Evolutionary conservation across 2,113 vertebrate genomes (phyloP).

Genomic region (Scortum barcoo): DNA sequence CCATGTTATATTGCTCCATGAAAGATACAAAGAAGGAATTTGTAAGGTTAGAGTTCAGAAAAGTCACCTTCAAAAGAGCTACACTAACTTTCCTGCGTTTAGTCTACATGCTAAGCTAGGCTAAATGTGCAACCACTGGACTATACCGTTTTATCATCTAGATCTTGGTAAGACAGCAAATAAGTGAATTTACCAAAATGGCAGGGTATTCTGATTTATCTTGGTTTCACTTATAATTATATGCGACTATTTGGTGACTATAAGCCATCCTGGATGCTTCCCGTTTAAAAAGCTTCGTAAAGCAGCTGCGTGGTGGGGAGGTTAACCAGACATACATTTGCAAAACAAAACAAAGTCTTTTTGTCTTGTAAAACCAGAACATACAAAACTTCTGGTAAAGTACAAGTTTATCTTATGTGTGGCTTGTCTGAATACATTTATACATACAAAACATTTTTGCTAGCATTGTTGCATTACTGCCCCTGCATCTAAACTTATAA

Average conservation of each 20-base stretch:
- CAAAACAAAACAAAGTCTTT: neutral
- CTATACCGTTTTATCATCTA: neutral
- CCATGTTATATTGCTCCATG: neutral
- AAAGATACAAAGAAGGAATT: no score
- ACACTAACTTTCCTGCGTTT: neutral
- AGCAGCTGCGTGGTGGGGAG: neutral
- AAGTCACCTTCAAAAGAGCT: neutral
- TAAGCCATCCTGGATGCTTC: neutral
- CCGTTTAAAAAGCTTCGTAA: slow-evolving; percentile 4
- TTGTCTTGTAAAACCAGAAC: neutral
- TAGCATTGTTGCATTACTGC: neutral
- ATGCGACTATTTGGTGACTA: neutral
- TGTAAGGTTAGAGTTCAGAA: neutral
- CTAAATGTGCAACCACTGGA: neutral
- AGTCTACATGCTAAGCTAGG: neutral
- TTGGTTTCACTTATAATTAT: neutral
- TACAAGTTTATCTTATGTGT: neutral
- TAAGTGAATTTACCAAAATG: slow-evolving; percentile 14
- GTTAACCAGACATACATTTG: neutral
- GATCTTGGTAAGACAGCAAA: neutral
- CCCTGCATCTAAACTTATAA: neutral
- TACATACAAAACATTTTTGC: no score
- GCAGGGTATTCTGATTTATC: neutral
- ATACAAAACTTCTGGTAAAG: neutral
- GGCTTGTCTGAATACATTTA: neutral